Evolutionary conservation across 2,888 invertebrate species (phyloP), one percentile per base, ranked within the genome.

Genomic region (Lasioglossum vierecki): DNA sequence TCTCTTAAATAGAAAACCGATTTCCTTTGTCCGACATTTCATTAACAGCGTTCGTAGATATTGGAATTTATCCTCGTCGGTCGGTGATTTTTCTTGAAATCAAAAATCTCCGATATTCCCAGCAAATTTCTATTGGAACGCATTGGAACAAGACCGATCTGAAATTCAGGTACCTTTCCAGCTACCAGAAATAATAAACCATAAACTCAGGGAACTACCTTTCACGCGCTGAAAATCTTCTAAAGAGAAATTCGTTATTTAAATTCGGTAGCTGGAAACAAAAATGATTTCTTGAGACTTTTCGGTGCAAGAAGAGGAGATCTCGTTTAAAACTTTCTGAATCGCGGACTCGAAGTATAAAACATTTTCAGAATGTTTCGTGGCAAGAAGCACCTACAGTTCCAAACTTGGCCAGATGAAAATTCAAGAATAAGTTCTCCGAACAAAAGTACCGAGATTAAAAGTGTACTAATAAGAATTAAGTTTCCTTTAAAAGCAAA

Each of bases 1-100:
- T 68, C 22, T 8, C 35, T 68, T 18, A 68, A 68, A 68, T 39
- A 68, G 66, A 68, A 68, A 68, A 68, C 22, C 66, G 66, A 68
- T 68, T 68, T 35, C 35, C 66, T 9, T 68, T 39, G 35, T 68
- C 39, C 35, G 66, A 68, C 66, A 68, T 68, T 68, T 68, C 66
- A 68, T 68, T 68, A 68, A 39, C 39, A 35, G 35, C 66, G 22
- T 35, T 18, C 66, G 39, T 1, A 18, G 39, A 68, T 39, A 63
- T 63, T 18, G 63, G 63, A 63, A 63, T 30, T 63, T 63, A 63
- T 63, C 63, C 63, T 30, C 57, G 57, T 30, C 30, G 63, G 13
- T 63, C 63, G 35, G 35, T 18, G 39, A 68, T 68, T 22, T 68
- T 68, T 39, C 66, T 35, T 22, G 22, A 18, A 68, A 15, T 35